These are phyloP conservation scores for Dascillus cervinus DNA, from an alignment of 2,888 invertebrate genomes.

Conservation along the genomic window DNA sequence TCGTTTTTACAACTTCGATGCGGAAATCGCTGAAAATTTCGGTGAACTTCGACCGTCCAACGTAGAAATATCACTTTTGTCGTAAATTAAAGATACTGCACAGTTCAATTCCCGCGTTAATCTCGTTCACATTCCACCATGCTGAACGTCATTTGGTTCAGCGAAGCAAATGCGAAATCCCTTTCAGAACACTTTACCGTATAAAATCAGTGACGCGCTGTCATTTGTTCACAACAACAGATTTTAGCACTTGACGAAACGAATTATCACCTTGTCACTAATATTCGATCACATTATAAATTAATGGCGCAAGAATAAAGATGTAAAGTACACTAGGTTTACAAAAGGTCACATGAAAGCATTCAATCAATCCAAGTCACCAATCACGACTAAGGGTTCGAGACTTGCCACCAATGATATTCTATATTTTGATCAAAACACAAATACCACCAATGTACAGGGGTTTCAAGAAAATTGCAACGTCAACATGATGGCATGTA, in stretches of 20 bases:
- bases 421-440: constrained; percentile 24
- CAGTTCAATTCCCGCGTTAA: constrained; percentile 19
- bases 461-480: constrained; percentile 20
- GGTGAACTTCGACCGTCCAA: no score
- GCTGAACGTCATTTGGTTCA: no score
- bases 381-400: constrained; percentile 20
- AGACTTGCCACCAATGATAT: constrained; percentile 21
- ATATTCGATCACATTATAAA: constrained; percentile 5
- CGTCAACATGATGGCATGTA: constrained; percentile 16
- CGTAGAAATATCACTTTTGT: no score
- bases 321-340: constrained; percentile 22
- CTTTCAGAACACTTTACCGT: no score
- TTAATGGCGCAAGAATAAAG: no score
- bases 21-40: no score
- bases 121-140: constrained; percentile 16
- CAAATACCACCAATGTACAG: constrained; percentile 19
- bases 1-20: constrained; percentile 8
- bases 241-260: constrained; percentile 2
- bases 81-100: no score
- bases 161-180: no score
- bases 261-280: constrained; percentile 5
- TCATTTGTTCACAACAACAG: constrained; percentile 10
- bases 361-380: constrained; percentile 27
- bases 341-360: constrained; percentile 35
- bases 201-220: constrained; percentile 9